A percentile compares a stretch with the other conserved stretches of the same genome.
phyloP scores from a whole-genome alignment of 2,113 vertebrate species.

The Tychaedon coryphoeus region DNA sequence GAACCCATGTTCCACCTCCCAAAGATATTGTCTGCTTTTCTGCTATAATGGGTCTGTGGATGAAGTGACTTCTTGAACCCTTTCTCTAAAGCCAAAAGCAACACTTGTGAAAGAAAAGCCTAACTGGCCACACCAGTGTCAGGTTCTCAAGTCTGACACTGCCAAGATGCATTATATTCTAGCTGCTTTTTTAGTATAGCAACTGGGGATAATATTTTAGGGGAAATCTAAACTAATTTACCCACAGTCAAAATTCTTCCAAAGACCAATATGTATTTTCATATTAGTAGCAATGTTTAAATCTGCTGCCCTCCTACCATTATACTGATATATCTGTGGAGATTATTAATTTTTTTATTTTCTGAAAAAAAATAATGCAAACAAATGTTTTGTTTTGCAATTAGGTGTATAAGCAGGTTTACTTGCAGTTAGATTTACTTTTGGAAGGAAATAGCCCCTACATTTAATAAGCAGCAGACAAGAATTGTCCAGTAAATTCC shows the following conservation, averaged over 20 bases:
- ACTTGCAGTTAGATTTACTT: conserved; percentile 11
- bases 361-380: not conserved
- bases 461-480: not conserved
- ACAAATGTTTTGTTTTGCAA: not conserved
- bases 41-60: not conserved
- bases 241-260: conserved; percentile 44
- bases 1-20: not conserved
- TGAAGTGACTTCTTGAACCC: conserved; percentile 30
- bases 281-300: conserved; percentile 23
- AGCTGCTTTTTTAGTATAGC: conserved; percentile 44
- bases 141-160: conserved; percentile 2
- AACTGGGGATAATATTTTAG: conserved; percentile 25
- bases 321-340: conserved; percentile 22
- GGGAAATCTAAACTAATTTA: conserved; percentile 66
- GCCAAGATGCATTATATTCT: not conserved
- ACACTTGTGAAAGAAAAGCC: conserved; percentile 1
- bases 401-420: not conserved
- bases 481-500: not conserved
- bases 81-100: not conserved
- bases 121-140: not conserved
- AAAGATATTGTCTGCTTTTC: not conserved
- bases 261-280: conserved; percentile 18
- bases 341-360: not conserved
- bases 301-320: not conserved
- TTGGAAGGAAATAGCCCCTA: not conserved